A percentile compares a stretch with the other conserved stretches of the same genome.
These are phyloP conservation scores for Anodontia alba DNA, from an alignment of 2,888 invertebrate genomes.

Conservation along the genomic window DNA sequence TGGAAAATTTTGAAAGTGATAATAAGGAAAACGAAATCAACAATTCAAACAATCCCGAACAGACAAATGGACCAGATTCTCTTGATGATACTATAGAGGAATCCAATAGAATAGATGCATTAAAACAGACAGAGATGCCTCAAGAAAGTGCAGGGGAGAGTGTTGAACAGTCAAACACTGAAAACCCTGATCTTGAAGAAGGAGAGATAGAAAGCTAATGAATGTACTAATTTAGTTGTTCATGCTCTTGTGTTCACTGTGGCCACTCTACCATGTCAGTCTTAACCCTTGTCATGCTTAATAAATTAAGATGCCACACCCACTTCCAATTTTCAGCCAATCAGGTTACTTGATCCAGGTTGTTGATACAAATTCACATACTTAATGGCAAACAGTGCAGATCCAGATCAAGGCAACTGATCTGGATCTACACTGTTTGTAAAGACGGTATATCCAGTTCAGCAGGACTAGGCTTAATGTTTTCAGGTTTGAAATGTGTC, in stretches of 20 bases:
- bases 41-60: not conserved
- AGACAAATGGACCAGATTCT: slow-evolving; percentile 33
- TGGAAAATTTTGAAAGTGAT: not conserved
- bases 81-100: slow-evolving; percentile 16
- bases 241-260: not conserved
- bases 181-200: slow-evolving; percentile 60
- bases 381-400: too few relatives aligned
- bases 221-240: slow-evolving; percentile 7
- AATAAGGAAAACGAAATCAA: slow-evolving; percentile 4
- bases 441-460: too few relatives aligned
- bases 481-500: too few relatives aligned
- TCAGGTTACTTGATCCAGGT: too few relatives aligned
- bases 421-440: too few relatives aligned
- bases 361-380: too few relatives aligned
- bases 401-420: too few relatives aligned
- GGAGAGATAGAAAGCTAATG: slow-evolving; percentile 67
- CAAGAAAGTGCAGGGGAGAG: slow-evolving; percentile 15
- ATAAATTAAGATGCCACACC: too few relatives aligned
- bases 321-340: too few relatives aligned
- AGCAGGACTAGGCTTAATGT: too few relatives aligned
- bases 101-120: slow-evolving; percentile 10
- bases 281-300: too few relatives aligned
- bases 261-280: not conserved
- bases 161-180: slow-evolving; percentile 32
- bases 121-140: slow-evolving; percentile 20